Evolutionary conservation across 2,888 invertebrate species (phyloP), one percentile per base, ranked within the genome.

Genomic region (Linyphia triangularis): DNA sequence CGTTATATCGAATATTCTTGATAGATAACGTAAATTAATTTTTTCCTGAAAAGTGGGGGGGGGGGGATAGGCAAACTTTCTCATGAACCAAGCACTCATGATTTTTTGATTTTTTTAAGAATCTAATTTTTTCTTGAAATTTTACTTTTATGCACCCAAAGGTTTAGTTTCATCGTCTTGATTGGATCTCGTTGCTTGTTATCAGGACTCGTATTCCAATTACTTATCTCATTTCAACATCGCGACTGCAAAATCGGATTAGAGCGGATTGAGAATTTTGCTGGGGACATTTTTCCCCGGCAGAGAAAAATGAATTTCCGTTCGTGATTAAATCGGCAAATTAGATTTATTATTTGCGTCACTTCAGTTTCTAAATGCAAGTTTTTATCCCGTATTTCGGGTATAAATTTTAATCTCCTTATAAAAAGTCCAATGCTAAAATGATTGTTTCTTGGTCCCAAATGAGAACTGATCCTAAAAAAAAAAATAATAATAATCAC

Each of bases 171-270:
- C 43, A 24, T 16, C 22, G 40, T 26, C 59, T 73, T 63, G 77
- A 77, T 63, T 77, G 77, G 77, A 77, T 77, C 63, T 61, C 26
- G 24, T 37, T 26, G 51, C 63, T 63, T 61, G 77, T 63, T 77
- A 40, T 28, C 16, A 3, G 26, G 16, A 22, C 33, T 61, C 24
- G 26, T 40, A 77, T 77, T 77, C 63, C 77, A 77, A 77, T 77
- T 77, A 63, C 77, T 77, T 77, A 77, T 63, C 77, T 77, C 28
- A 63, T 77, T 77, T 61, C 33, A 61, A 37, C 24, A 77, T 77
- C 40, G 43, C 16, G 16, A 10, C 77, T 26, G 26, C n/a, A 9
- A 77, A 77, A 77, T 77, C 77, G 77, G 77, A 77, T 77, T 77
- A 63, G 13, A 51, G 13, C n/a, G n/a, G n/a, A 51, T 51, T 5